These are phyloP conservation scores for Alosa alosa DNA, from an alignment of 2,113 vertebrate genomes.

Conservation along the genomic window DNA sequence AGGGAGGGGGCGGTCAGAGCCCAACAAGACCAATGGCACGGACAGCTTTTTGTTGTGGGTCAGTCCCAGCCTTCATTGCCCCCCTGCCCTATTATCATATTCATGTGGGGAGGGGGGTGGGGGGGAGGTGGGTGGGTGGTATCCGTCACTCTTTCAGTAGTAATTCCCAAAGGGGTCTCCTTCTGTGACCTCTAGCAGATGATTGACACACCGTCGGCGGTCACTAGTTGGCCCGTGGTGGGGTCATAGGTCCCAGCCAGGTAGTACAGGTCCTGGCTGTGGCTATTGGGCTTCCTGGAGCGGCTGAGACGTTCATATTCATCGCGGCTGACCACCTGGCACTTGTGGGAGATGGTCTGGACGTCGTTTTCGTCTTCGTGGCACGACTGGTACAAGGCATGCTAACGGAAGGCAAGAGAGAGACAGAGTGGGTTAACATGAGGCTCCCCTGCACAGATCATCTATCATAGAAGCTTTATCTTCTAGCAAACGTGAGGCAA, in stretches of 20 bases:
- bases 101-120: background rate
- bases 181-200: slow-evolving; percentile 73
- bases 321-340: slow-evolving; percentile 86
- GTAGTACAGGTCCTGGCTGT: slow-evolving; percentile 88
- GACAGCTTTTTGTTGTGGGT: background rate
- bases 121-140: slow-evolving; percentile 19
- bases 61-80: background rate
- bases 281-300: slow-evolving; percentile 71
- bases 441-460: too few species aligned
- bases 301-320: slow-evolving; percentile 87
- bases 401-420: slow-evolving; percentile 63
- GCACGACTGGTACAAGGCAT: slow-evolving; percentile 94
- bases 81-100: background rate
- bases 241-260: slow-evolving; percentile 95
- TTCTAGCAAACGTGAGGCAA: too few species aligned
- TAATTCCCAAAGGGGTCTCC: slow-evolving; percentile 30
- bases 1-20: background rate
- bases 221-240: slow-evolving; percentile 88
- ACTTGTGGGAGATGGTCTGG: slow-evolving; percentile 98
- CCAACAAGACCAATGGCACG: background rate
- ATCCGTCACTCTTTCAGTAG: slow-evolving; percentile 45
- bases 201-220: slow-evolving; percentile 85
- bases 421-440: background rate
- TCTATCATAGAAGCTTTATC: too few species aligned
- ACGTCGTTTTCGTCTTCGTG: slow-evolving; percentile 98